Evolutionary conservation across 2,113 vertebrate genomes (phyloP), one percentile per base, ranked within the genome.

Genomic region (Triplophysa dalaica): DNA sequence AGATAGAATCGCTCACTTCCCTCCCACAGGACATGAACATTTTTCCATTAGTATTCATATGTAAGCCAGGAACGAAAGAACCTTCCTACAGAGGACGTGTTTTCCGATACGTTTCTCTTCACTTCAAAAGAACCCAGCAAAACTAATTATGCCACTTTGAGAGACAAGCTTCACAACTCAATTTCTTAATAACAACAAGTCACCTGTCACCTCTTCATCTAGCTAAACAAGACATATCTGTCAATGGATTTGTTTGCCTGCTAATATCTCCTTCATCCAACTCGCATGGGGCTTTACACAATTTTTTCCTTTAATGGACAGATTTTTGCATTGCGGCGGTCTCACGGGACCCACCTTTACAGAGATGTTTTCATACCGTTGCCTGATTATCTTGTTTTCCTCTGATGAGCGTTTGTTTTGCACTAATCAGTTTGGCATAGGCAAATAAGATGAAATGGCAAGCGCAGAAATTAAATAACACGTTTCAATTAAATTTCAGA

Each of bases 71-170:
- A 78, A 82, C 62, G 52, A 52, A 78, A 52, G 41, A 10, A 45
- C 67, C 19, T 67, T 45, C 48, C 48, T 50, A 58, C 50, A 74
- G 41, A 54, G 43, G 61, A 22, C 78, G 77, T 74, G 16, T 33
- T 74, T 76, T 77, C 61, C 29, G 21, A 70, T 58, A 70, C 19
- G 26, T 77, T 74, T 74, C 73, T 85, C 58, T 78, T 70, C 72
- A 22, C 66, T 86, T 85, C 58, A 86, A 73, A 87, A 61, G 69
- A 85, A 65, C 68, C 84, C 17, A 60, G 75, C 33, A 80, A 89
- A 87, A 87, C 81, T 81, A 90, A 88, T 90, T 87, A 91, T 78
- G 75, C 74, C 69, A 84, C 83, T 80, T 81, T 79, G 79, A 87
- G 84, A 86, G 87, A 89, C 82, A 84, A 79, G 85, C 83, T 85